These are phyloP conservation scores for Paragorgia papillata DNA, from an alignment of 92 coral and sea anemone genomes.

Conservation along the genomic window DNA sequence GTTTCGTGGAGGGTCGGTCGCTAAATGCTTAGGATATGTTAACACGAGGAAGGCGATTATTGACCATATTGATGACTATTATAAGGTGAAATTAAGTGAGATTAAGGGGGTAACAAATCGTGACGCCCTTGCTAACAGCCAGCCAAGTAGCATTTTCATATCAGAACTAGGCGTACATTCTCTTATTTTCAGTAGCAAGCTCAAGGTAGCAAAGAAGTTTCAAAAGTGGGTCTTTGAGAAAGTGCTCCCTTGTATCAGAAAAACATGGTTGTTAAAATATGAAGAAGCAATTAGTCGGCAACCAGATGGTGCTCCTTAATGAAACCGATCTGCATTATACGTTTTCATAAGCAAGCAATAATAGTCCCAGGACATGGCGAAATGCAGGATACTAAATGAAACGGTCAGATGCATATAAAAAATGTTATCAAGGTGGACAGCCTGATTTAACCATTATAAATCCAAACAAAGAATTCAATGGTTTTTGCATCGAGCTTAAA, in stretches of 20 bases:
- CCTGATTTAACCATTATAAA: slow-evolving; percentile 32
- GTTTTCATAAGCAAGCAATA: background rate
- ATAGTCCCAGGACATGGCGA: slow-evolving; percentile 15
- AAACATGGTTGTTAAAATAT: background rate
- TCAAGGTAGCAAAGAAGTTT: too few species aligned
- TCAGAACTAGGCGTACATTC: too few species aligned
- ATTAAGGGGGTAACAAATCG: too few species aligned
- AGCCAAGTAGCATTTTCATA: too few species aligned
- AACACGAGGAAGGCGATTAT: too few species aligned
- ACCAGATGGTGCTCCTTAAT: background rate
- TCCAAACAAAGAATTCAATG: background rate
- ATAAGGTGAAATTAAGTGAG: too few species aligned
- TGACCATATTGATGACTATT: too few species aligned
- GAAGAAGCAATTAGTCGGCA: background rate
- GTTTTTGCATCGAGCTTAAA: background rate
- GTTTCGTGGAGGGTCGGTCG: too few species aligned
- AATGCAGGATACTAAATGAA: background rate
- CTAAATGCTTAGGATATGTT: too few species aligned
- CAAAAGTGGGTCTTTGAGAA: too few species aligned
- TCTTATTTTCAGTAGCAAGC: too few species aligned
- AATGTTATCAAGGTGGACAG: slow-evolving; percentile 22
- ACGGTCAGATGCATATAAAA: background rate
- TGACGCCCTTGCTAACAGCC: too few species aligned
- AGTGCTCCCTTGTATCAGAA: background rate
- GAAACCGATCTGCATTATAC: slow-evolving; percentile 1